Evolutionary conservation across 2,888 invertebrate species (phyloP), one percentile per base, ranked within the genome.

Genomic region (Parelbella ahira): DNA sequence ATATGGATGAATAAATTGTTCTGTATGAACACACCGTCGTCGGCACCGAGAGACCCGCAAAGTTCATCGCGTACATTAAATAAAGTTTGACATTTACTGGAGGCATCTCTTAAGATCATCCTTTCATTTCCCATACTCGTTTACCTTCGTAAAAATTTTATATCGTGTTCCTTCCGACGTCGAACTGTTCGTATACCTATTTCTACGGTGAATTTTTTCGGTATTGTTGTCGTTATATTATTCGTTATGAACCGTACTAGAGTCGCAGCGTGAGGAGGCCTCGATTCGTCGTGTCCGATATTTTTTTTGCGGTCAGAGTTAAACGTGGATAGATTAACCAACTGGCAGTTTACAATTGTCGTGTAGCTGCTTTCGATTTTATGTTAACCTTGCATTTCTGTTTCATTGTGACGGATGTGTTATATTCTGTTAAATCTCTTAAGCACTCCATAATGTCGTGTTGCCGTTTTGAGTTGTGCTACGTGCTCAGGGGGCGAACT

Each of bases 251-350:
- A 60, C 67, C 73, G 73, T 65, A 66, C 67, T 67, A 64, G 65
- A 72, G 69, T 19, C n/a, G n/a, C n/a, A n/a, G n/a, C n/a, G n/a
- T n/a, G n/a, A n/a, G n/a, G n/a, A n/a, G n/a, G n/a, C n/a, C n/a
- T n/a, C n/a, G n/a, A n/a, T n/a, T n/a, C n/a, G n/a, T n/a, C n/a
- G n/a, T n/a, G n/a, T n/a, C n/a, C n/a, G n/a, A n/a, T n/a, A n/a
- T n/a, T n/a, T n/a, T n/a, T 77, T 79, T 79, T 81, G 80, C 77
- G 79, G 80, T 77, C 74, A 69, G 49, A 53, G 58, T 62, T 67
- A 66, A 74, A 76, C 74, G 75, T 74, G 71, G 53, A 69, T 60
- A 66, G 74, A 71, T 78, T 76, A 63, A 73, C 71, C 61, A 72
- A 75, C 66, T 53, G 58, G 60, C 56, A 55, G 60, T 51, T 56